Base-by-base conservation (phyloP, 2,888 invertebrate species). In the Lacanobia wlatinum region DNA sequence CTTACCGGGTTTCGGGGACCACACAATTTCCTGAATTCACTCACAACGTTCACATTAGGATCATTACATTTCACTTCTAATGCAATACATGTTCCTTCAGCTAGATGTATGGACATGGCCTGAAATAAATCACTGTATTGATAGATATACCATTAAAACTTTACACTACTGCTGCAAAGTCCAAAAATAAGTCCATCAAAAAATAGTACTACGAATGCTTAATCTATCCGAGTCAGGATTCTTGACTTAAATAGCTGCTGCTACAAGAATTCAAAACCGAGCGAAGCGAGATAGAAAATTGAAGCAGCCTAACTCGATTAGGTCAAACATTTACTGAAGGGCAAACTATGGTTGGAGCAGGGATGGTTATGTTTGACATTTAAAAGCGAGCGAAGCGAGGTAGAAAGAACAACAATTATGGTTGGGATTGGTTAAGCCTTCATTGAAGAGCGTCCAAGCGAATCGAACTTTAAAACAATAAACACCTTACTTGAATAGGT, bases 51-150 rank as follows among this genome's bases (percentile, higher is more conserved):
- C 28, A 96, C 86, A 43, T 90, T 95, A 1, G 95, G 90, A 84
- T 95, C 91, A 48, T 96, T 94, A 55, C 97, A 96, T 71, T 97
- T 97, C 16, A 99, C 96, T 96, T 99, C 99, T 91, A 99, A 90
- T 21, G 97, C 98, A 78, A 99, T 96, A 91, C 98, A 98, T 55
- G 98, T 97, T 1, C 99, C 99, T 87, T 98, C 98, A 58, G 98
- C 97, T 79, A 99, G 95, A 92, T 99, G 98, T 58, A 97, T 96
- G 65, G 98, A 97, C 98, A 99, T 98, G 1, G 97, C 97, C 97
- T 98, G 88, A 65, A 92, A 92, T 66, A n/a, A 28, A 73, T 9
- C 12, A 12, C 12, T 18, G 38, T 60, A 46, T 43, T 28, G 12
- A 50, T 21, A n/a, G 1, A 38, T 50, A 40, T 28, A 12, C 12